Evolutionary conservation across 2,797 vertebrate genomes (phyloP).

Genomic region (Taeniopygia guttata): DNA sequence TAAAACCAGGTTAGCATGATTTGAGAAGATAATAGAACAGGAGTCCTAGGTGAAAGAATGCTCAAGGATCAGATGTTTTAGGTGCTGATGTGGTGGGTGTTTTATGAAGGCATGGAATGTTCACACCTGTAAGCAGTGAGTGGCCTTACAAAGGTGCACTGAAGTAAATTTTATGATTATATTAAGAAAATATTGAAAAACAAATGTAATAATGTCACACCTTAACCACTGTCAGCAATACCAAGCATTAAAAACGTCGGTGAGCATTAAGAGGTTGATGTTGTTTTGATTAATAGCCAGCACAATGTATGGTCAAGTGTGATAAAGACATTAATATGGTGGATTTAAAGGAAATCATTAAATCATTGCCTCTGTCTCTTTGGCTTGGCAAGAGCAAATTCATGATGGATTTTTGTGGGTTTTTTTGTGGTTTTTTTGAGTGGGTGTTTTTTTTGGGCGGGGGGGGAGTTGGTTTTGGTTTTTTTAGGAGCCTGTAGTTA

Average conservation of each 20-base stretch:
- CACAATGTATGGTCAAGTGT: not conserved
- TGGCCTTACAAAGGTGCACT: not conserved
- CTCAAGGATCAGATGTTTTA: not conserved
- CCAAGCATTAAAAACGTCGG: not conserved
- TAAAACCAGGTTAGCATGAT: not conserved
- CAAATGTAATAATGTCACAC: not conserved
- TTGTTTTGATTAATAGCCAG: not conserved
- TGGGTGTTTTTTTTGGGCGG: not conserved
- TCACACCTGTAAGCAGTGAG: not conserved
- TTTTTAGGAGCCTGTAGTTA: not conserved
- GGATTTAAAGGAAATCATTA: not conserved
- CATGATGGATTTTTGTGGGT: not conserved
- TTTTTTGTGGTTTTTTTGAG: fast-evolving
- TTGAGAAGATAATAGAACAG: not conserved
- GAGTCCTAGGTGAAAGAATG: not conserved
- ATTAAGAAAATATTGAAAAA: not conserved
- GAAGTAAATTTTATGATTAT: not conserved
- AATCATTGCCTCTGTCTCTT: not conserved
- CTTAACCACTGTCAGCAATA: not conserved
- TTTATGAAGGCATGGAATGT: fast-evolving
- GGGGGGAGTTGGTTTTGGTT: too few relatives aligned
- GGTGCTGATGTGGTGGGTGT: not conserved
- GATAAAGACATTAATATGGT: not conserved
- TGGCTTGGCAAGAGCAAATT: not conserved
- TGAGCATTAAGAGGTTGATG: not conserved